Conservation (phyloP, 2,888 invertebrate species). For the Amphipyra tragopoginis region DNA sequence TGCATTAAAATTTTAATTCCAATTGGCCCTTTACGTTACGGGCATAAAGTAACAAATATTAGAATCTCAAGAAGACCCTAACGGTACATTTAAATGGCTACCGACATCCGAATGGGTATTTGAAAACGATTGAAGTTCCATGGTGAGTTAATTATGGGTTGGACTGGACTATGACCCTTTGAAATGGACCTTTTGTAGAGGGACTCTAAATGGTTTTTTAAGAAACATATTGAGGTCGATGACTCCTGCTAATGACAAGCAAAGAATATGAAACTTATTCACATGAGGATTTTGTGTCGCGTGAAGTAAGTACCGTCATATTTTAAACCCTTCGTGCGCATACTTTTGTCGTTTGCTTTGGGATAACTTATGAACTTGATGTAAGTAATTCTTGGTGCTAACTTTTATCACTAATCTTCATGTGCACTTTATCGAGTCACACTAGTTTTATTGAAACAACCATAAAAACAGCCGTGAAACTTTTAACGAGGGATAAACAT, state of each 20-base stretch:
- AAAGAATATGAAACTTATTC: slow-evolving; percentile 57
- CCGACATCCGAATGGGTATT: slow-evolving; percentile 62
- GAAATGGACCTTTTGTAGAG: slow-evolving; percentile 72
- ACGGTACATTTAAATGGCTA: slow-evolving; percentile 57
- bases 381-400: slow-evolving; percentile 3
- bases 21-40: slow-evolving; percentile 15
- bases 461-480: no score
- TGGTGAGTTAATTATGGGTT: slow-evolving; percentile 84
- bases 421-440: no score
- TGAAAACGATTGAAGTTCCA: slow-evolving; percentile 76
- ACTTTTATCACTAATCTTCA: no score
- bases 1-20: slow-evolving; percentile 21
- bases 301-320: slow-evolving; percentile 36
- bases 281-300: slow-evolving; percentile 46
- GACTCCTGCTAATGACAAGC: slow-evolving; percentile 66
- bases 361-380: background rate
- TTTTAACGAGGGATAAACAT: no score
- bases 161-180: slow-evolving; percentile 76
- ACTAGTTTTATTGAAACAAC: no score
- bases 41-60: slow-evolving; percentile 32
- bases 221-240: slow-evolving; percentile 71
- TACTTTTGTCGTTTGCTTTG: slow-evolving; percentile 1
- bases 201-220: slow-evolving; percentile 68
- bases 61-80: slow-evolving; percentile 48
- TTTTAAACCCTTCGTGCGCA: slow-evolving; percentile 27